Percentiles rank a stretch among this genome's conserved stretches.
Evolutionary conservation across 2,113 vertebrate genomes (phyloP).

Genomic region (Oreochromis tanganicae): DNA sequence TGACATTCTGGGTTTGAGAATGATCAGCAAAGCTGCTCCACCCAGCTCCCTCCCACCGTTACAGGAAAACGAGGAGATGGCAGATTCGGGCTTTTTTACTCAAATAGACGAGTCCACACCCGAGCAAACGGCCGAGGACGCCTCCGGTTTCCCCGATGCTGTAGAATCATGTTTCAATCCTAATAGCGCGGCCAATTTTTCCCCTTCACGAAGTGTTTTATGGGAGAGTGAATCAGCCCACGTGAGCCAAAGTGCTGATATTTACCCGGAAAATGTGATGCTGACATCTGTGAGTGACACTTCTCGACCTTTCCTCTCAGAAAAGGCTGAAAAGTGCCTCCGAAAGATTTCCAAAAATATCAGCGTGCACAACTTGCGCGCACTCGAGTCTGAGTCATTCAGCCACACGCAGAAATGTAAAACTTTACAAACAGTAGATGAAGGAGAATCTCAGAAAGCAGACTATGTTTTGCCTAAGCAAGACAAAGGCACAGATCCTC

Average conservation of each 20-base stretch:
- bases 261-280: constrained; percentile 8
- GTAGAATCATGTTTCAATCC: not conserved
- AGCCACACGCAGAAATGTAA: not conserved
- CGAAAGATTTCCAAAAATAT: constrained; percentile 65
- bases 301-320: constrained; percentile 6
- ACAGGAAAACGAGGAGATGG: constrained; percentile 24
- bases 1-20: constrained; percentile 68
- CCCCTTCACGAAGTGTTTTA: not conserved
- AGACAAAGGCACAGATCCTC: not conserved
- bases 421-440: constrained; percentile 7
- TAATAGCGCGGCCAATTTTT: not conserved
- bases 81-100: constrained; percentile 49
- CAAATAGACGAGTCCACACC: constrained; percentile 30
- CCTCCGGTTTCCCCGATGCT: not conserved
- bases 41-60: constrained; percentile 19
- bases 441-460: not conserved
- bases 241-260: not conserved
- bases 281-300: constrained; percentile 2
- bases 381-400: constrained; percentile 32
- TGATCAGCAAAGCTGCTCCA: not conserved
- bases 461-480: not conserved
- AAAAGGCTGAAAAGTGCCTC: constrained; percentile 10
- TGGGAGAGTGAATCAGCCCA: constrained; percentile 49
- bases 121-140: not conserved
- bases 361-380: constrained; percentile 61